A percentile compares a stretch with the other conserved stretches of the same genome.
Evolutionary conservation across 2,888 invertebrate species (phyloP).

Genomic region (Pandemis heparana): DNA sequence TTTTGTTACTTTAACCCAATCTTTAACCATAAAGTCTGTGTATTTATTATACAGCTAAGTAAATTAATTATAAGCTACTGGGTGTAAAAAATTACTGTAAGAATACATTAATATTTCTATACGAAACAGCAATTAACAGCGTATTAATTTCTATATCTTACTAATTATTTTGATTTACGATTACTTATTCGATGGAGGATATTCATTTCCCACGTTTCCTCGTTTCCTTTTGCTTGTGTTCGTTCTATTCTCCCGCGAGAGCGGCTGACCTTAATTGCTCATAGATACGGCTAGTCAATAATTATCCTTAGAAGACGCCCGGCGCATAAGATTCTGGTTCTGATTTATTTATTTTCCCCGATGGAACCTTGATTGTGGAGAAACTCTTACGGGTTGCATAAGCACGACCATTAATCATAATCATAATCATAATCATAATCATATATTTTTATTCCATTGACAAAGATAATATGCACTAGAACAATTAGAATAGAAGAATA

Average conservation of each 20-base stretch:
- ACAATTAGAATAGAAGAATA: too few relatives aligned
- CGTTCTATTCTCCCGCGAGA: slow-evolving; percentile 29
- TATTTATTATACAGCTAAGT: not conserved
- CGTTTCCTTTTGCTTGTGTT: slow-evolving; percentile 20
- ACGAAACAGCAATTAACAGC: not conserved
- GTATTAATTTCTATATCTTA: slow-evolving; percentile 8
- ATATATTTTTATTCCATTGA: too few relatives aligned
- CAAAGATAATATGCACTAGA: too few relatives aligned
- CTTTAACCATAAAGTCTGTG: not conserved
- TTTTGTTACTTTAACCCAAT: not conserved
- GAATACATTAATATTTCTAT: not conserved
- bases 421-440: too few relatives aligned
- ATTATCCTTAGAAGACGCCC: not conserved
- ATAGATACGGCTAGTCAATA: slow-evolving; percentile 27
- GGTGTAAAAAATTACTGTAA: not conserved
- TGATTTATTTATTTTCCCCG: slow-evolving; percentile 1
- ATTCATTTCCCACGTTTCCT: slow-evolving; percentile 28
- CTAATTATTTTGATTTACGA: slow-evolving; percentile 19
- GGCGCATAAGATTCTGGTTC: not conserved
- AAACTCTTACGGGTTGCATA: not conserved
- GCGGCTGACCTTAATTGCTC: slow-evolving; percentile 35
- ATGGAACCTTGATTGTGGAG: not conserved
- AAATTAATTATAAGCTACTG: not conserved
- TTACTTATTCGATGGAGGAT: slow-evolving; percentile 17
- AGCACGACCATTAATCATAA: not conserved